These are phyloP conservation scores for Pedetes capensis DNA, from an alignment of 2,113 vertebrate species.

Conservation along the genomic window DNA sequence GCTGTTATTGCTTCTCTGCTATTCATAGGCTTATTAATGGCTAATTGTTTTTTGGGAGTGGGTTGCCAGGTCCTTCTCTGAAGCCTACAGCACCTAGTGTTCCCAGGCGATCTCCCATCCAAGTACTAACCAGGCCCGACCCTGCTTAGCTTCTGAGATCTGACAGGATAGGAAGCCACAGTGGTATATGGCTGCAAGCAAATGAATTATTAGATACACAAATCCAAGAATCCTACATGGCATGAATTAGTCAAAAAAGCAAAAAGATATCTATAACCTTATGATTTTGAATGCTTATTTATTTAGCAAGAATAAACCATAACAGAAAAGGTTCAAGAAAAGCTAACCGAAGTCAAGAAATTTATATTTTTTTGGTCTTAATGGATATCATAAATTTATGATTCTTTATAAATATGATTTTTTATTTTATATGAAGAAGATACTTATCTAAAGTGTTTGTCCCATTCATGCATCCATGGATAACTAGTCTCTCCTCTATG, in stretches of 20 bases:
- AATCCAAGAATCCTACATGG: not conserved
- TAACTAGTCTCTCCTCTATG: not conserved
- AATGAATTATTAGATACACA: too few relatives aligned
- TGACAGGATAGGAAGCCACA: too few relatives aligned
- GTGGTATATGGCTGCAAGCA: too few relatives aligned
- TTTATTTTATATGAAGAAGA: not conserved
- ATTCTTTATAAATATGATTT: not conserved
- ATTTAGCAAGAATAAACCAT: slow-evolving; percentile 11
- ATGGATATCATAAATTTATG: not conserved
- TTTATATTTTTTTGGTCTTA: not conserved
- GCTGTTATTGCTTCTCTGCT: too few relatives aligned
- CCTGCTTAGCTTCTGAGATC: too few relatives aligned
- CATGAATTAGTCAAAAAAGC: not conserved
- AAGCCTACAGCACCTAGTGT: too few relatives aligned
- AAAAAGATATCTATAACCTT: not conserved
- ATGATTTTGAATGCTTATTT: not conserved
- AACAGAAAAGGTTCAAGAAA: not conserved
- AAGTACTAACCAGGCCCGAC: too few relatives aligned
- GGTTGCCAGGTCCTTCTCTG: too few relatives aligned
- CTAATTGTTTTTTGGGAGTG: too few relatives aligned
- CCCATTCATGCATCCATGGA: not conserved
- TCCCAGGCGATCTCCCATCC: too few relatives aligned
- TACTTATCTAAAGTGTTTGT: slow-evolving; percentile 8
- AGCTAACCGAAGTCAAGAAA: not conserved
- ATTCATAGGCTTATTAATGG: too few relatives aligned